These are phyloP conservation scores for Schizopygopsis malacanthus DNA, from an alignment of 2,797 vertebrate species.

Conservation along the genomic window DNA sequence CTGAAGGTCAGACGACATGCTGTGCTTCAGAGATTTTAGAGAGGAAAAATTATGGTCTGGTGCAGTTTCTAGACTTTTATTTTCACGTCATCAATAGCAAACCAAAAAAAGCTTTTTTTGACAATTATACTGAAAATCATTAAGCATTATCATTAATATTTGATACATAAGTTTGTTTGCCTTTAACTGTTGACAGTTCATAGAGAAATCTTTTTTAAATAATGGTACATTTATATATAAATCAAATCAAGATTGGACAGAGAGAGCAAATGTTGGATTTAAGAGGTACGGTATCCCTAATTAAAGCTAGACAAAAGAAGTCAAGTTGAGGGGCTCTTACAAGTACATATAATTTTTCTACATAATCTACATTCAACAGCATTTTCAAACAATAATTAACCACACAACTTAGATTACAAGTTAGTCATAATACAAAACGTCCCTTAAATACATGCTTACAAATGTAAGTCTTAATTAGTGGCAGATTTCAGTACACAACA, in stretches of 20 bases:
- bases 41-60: neutral
- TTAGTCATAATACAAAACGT: neutral
- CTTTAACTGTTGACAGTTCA: neutral
- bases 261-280: neutral
- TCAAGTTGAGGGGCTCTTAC: neutral
- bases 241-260: neutral
- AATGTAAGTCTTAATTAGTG: neutral
- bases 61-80: neutral
- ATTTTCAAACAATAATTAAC: conserved; percentile 24
- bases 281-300: neutral
- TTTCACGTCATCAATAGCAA: neutral
- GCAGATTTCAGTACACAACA: neutral
- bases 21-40: conserved; percentile 75
- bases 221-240: neutral
- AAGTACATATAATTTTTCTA: neutral
- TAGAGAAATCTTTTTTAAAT: neutral
- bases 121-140: neutral
- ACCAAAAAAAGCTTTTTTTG: neutral
- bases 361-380: neutral
- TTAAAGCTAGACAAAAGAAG: neutral
- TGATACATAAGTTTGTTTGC: neutral
- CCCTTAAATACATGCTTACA: neutral
- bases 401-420: neutral
- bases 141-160: neutral
- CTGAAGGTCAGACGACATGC: conserved; percentile 49